phyloP scores from a whole-genome alignment of 1,140 invertebrate genomes.

The Pseudomyrmex sp. region DNA sequence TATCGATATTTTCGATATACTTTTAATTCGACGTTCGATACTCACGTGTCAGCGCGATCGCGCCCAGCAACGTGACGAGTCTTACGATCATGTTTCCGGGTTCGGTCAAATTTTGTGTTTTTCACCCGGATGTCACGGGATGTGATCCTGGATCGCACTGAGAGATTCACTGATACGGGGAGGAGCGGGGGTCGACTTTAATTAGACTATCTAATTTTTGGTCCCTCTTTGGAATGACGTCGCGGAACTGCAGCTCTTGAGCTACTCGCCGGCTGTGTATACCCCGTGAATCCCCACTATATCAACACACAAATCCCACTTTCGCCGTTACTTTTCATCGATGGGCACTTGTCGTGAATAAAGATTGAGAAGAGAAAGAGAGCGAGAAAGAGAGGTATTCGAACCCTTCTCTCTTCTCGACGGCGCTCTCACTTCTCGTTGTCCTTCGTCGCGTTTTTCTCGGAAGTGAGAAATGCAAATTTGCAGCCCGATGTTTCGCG shows the following conservation, averaged over 20 bases:
- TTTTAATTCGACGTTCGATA: slow-evolving; percentile 47
- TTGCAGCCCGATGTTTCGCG: slow-evolving; percentile 2
- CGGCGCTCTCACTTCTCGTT: slow-evolving; percentile 57
- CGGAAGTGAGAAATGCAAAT: slow-evolving; percentile 50
- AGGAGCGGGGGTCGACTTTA: neutral
- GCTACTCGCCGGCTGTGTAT: slow-evolving; percentile 77
- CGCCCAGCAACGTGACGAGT: slow-evolving; percentile 72
- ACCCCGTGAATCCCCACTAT: slow-evolving; percentile 80
- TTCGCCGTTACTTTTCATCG: slow-evolving; percentile 78
- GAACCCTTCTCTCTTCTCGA: slow-evolving; percentile 69
- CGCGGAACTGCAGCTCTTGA: slow-evolving; percentile 78
- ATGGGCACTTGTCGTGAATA: slow-evolving; percentile 70
- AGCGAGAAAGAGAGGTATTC: slow-evolving; percentile 60
- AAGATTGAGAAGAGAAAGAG: slow-evolving; percentile 68
- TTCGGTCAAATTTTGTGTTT: neutral
- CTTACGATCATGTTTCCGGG: slow-evolving; percentile 72
- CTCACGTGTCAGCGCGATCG: slow-evolving; percentile 77
- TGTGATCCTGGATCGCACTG: slow-evolving; percentile 25
- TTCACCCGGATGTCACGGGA: neutral
- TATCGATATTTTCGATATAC: neutral
- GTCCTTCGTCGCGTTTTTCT: slow-evolving; percentile 57
- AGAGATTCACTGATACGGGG: slow-evolving; percentile 53
- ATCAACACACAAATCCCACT: slow-evolving; percentile 76
- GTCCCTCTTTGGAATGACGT: slow-evolving; percentile 76
- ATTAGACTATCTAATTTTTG: slow-evolving; percentile 63